phyloP scores from a whole-genome alignment of 2,113 vertebrate species.

The Dipodomys ordii region DNA sequence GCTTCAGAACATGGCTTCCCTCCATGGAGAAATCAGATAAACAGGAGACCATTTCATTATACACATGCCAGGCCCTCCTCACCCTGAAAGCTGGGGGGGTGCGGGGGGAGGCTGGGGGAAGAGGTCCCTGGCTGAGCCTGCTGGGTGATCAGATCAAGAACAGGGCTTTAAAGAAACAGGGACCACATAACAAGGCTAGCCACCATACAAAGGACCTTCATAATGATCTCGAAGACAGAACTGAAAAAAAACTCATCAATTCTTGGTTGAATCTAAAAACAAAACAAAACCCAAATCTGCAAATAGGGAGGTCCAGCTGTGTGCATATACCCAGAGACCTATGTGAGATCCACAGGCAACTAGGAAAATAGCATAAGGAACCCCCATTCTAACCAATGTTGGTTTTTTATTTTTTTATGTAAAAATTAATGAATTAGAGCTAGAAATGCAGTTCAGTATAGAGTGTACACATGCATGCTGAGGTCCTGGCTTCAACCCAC shows the following conservation, averaged over 20 bases:
- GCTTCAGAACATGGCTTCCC: neutral
- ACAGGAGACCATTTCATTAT: too few species aligned
- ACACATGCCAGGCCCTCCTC: neutral
- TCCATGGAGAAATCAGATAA: neutral
- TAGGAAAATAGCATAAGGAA: neutral
- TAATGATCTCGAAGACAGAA: neutral
- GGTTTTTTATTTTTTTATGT: neutral
- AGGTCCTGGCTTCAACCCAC: neutral
- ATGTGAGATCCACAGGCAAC: neutral
- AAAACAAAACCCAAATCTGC: neutral
- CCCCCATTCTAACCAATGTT: neutral
- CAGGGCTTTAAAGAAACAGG: too few species aligned
- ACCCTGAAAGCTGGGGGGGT: too few species aligned
- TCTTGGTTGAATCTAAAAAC: neutral
- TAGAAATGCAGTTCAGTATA: neutral
- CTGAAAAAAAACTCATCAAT: neutral
- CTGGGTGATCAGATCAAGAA: fast-evolving
- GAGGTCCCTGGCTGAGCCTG: neutral
- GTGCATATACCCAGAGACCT: too few species aligned
- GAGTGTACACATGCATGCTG: neutral
- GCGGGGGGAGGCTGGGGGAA: too few species aligned
- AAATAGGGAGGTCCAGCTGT: neutral
- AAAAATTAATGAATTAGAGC: neutral
- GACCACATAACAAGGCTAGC: too few species aligned
- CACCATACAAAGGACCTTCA: too few species aligned